Percentiles rank a stretch among this genome's conserved stretches.
phyloP scores from a whole-genome alignment of 2,797 vertebrate genomes.

The Toxotes lorentzi region DNA sequence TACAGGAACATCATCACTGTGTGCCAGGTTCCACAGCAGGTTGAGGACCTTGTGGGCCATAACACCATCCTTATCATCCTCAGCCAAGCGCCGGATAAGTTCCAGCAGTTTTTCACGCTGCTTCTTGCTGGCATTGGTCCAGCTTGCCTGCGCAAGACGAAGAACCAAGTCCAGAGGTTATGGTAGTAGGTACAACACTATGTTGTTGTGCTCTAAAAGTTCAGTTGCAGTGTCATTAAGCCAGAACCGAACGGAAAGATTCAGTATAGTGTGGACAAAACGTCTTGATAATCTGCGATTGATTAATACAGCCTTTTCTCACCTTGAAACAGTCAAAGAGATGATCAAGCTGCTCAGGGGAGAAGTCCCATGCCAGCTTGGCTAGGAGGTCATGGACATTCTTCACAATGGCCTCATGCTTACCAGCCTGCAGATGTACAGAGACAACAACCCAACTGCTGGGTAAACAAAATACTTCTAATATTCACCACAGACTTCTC shows the following conservation, averaged over 20 bases:
- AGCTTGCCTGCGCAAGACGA: slow-evolving; percentile 90
- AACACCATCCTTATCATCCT: slow-evolving; percentile 99
- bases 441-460: slow-evolving; percentile 18
- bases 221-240: not conserved
- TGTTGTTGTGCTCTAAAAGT: not conserved
- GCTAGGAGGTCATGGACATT: slow-evolving; percentile 98
- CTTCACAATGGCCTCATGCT: slow-evolving; percentile 99
- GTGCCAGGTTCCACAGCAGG: slow-evolving; percentile 98
- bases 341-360: slow-evolving; percentile 98
- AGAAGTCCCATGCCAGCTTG: slow-evolving; percentile 99
- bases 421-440: slow-evolving; percentile 90
- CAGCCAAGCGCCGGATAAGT: slow-evolving; percentile 96
- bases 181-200: not conserved
- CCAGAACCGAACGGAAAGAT: not conserved
- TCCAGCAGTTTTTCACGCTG: slow-evolving; percentile 98
- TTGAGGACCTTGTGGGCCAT: slow-evolving; percentile 99
- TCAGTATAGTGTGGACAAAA: not conserved
- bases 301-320: slow-evolving; percentile 46
- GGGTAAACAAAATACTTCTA: slow-evolving; percentile 6
- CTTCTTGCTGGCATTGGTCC: slow-evolving; percentile 99
- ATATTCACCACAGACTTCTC: not conserved
- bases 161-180: slow-evolving; percentile 5
- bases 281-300: not conserved
- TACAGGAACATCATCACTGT: slow-evolving; percentile 99
- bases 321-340: slow-evolving; percentile 99